Evolutionary conservation across 2,888 invertebrate species (phyloP), one percentile per base, ranked within the genome.

Genomic region (Drosophila fulvimacula): DNA sequence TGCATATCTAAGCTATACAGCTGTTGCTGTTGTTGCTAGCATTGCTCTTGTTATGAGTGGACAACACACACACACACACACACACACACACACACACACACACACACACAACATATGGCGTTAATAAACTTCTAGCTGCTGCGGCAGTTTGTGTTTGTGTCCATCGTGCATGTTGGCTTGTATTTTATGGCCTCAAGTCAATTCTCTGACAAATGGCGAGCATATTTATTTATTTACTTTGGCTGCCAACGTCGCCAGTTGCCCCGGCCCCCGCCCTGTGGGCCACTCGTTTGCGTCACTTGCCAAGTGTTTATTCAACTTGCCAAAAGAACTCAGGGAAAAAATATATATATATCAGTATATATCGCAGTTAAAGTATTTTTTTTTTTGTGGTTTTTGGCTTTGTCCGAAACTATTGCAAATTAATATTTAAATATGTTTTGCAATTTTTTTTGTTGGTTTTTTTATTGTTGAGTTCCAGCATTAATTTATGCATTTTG

Each of bases 161-260:
- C 70, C 80, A 76, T 70, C 57, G 76, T 69, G 46, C 46, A 73
- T 70, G 72, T 74, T 82, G 70, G 81, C 72, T 82, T 68, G 70
- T 82, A 77, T 81, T 86, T 88, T 88, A 86, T 90, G 73, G 90
- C 90, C 88, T 77, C 77, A 81, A 87, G 90, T 88, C 86, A 87
- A 87, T 86, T 90, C 90, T 70, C 87, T 82, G 88, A 82, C 89
- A 87, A 89, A 87, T 88, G 79, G 81, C 75, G 67, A 90, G 81
- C 90, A 88, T 86, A 88, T 86, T 86, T 86, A 89, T 90, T 90
- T 86, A 89, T 90, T 89, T 86, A 85, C 88, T 86, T 72, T 71
- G 44, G 68, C 78, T 75, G 66, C 63, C 75, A 69, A 65, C 81
- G 69, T 72, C 60, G 63, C 65, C 67, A 71, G 55, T 58, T 13